Conservation (phyloP, 2,888 invertebrate genomes). For the Thyatira batis region DNA sequence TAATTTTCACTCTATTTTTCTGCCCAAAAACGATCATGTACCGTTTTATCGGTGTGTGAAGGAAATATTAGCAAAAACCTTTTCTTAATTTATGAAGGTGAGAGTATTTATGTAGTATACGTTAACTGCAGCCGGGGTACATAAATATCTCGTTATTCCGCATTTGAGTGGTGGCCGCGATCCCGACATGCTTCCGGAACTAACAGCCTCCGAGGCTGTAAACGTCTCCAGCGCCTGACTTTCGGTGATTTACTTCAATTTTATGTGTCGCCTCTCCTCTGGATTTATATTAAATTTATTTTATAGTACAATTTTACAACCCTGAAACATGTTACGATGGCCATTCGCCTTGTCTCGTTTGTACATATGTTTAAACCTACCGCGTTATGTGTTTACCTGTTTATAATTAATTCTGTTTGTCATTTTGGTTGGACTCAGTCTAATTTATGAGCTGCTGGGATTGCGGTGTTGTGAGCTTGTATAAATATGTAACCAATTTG, state of each 20-base stretch:
- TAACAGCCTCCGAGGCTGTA: constrained; percentile 76
- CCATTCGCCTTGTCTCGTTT: constrained; percentile 51
- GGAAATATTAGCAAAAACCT: constrained; percentile 12
- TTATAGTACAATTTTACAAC: constrained; percentile 74
- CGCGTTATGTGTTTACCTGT: constrained; percentile 20
- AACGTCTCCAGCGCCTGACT: constrained; percentile 79
- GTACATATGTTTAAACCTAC: constrained; percentile 35
- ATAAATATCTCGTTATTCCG: constrained; percentile 67
- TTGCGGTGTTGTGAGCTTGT: background rate
- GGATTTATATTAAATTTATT: constrained; percentile 79
- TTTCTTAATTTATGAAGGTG: constrained; percentile 17
- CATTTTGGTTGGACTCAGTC: constrained; percentile 1
- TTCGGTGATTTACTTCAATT: constrained; percentile 80
- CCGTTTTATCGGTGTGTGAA: constrained; percentile 13
- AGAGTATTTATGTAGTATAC: constrained; percentile 24
- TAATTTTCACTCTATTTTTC: constrained; percentile 14
- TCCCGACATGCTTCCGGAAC: constrained; percentile 58
- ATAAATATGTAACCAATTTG: background rate
- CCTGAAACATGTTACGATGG: constrained; percentile 66
- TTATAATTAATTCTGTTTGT: constrained; percentile 4
- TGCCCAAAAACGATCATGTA: constrained; percentile 15
- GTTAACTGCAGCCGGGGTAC: constrained; percentile 39
- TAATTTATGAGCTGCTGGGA: background rate
- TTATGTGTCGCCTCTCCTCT: constrained; percentile 76
- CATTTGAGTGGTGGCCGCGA: constrained; percentile 59